phyloP scores from a whole-genome alignment of 2,797 vertebrate species.

The Picus viridis region DNA sequence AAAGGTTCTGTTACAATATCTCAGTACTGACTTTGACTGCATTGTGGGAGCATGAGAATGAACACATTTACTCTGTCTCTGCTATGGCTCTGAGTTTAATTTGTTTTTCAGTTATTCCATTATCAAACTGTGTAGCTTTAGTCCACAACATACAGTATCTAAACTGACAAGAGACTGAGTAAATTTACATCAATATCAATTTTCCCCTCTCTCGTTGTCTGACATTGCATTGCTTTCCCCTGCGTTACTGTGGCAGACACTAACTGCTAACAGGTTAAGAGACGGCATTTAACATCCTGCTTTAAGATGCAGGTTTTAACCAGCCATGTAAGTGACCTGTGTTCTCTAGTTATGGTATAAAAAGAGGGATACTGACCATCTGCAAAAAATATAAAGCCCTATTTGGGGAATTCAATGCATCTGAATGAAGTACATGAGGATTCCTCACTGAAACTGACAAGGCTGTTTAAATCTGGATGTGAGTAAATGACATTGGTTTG shows the following conservation, averaged over 20 bases:
- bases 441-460: not conserved
- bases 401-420: not conserved
- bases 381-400: not conserved
- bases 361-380: not conserved
- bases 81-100: conserved; percentile 38
- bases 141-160: not conserved
- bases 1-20: not conserved
- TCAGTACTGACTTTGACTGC: conserved; percentile 36
- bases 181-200: not conserved
- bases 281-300: not conserved
- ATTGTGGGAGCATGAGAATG: conserved; percentile 44
- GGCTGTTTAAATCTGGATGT: not conserved
- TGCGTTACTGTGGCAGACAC: not conserved
- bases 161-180: not conserved
- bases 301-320: not conserved
- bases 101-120: conserved; percentile 48
- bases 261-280: not conserved
- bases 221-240: not conserved
- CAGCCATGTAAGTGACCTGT: not conserved
- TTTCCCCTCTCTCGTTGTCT: not conserved
- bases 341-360: not conserved
- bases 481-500: not conserved
- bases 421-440: not conserved
- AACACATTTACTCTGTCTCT: conserved; percentile 62
- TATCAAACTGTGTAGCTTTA: conserved; percentile 16